A percentile compares a stretch with the other conserved stretches of the same genome.
Evolutionary conservation across 2,113 vertebrate genomes (phyloP).

Genomic region (Cyprinodon brontotheroides): DNA sequence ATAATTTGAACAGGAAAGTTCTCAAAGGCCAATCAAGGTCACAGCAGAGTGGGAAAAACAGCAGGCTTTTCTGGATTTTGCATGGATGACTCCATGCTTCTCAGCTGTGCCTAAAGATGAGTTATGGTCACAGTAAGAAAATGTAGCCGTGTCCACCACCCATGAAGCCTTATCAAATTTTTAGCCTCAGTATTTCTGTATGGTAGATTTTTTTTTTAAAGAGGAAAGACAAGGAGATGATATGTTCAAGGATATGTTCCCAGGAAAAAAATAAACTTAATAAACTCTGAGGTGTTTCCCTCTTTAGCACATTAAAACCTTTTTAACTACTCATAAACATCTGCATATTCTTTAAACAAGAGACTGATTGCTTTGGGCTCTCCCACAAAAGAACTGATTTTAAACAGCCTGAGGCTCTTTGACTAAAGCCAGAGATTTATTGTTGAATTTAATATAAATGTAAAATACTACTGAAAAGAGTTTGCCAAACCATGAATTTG

Average conservation of each 20-base stretch:
- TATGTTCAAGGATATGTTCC: neutral
- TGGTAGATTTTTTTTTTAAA: slow-evolving; percentile 17
- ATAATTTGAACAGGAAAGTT: slow-evolving; percentile 34
- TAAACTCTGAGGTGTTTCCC: neutral
- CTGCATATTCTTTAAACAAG: neutral
- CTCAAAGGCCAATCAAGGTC: slow-evolving; percentile 65
- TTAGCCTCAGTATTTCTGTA: slow-evolving; percentile 13
- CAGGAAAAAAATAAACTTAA: neutral
- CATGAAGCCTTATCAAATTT: slow-evolving; percentile 38
- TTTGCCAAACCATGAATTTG: neutral
- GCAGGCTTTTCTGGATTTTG: slow-evolving; percentile 63
- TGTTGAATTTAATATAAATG: neutral
- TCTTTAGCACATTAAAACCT: neutral
- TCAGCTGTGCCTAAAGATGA: slow-evolving; percentile 77
- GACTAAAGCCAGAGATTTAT: neutral
- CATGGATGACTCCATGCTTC: slow-evolving; percentile 60
- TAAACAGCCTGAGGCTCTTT: neutral
- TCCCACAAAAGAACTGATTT: neutral
- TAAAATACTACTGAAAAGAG: neutral
- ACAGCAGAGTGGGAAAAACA: slow-evolving; percentile 26
- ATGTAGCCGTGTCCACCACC: slow-evolving; percentile 47
- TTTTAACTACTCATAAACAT: neutral
- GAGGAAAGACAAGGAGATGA: neutral
- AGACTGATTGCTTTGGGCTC: neutral
- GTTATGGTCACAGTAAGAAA: slow-evolving; percentile 64